Percentiles rank a stretch among this genome's conserved stretches.
Evolutionary conservation across 2,888 invertebrate species (phyloP).

Genomic region (Apamea monoglypha): DNA sequence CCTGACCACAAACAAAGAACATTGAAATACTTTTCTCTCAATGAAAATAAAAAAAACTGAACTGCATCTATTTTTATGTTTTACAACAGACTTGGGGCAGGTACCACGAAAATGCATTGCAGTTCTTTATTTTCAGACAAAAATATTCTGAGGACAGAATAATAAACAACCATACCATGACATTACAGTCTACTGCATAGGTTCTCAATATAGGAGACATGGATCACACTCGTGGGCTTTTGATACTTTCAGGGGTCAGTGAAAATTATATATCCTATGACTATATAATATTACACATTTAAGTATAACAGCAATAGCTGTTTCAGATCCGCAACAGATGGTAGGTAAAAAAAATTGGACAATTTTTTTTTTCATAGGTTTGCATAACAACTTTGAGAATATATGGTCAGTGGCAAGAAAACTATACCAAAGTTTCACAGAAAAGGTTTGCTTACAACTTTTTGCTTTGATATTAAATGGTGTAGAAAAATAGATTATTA

Average conservation of each 20-base stretch:
- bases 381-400: not conserved
- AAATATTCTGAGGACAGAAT: not conserved
- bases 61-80: not conserved
- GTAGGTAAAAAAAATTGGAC: not conserved
- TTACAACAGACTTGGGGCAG: not conserved
- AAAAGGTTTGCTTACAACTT: not conserved
- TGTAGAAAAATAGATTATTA: conserved; percentile 47
- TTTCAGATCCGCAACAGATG: not conserved
- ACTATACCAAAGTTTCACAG: not conserved
- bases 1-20: not conserved
- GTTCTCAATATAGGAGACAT: not conserved
- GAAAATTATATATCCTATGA: not conserved
- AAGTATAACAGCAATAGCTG: not conserved
- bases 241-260: not conserved
- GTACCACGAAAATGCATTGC: not conserved
- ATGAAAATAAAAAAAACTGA: not conserved
- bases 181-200: not conserved
- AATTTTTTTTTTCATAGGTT: not conserved
- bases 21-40: too few relatives aligned
- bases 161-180: not conserved
- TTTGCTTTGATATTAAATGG: conserved; percentile 4
- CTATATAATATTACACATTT: not conserved
- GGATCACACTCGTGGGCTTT: not conserved
- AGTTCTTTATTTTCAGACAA: not conserved
- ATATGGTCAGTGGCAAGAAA: not conserved